phyloP scores from a whole-genome alignment of 1,140 invertebrate species.

The Pogonomyrmex barbatus region DNA sequence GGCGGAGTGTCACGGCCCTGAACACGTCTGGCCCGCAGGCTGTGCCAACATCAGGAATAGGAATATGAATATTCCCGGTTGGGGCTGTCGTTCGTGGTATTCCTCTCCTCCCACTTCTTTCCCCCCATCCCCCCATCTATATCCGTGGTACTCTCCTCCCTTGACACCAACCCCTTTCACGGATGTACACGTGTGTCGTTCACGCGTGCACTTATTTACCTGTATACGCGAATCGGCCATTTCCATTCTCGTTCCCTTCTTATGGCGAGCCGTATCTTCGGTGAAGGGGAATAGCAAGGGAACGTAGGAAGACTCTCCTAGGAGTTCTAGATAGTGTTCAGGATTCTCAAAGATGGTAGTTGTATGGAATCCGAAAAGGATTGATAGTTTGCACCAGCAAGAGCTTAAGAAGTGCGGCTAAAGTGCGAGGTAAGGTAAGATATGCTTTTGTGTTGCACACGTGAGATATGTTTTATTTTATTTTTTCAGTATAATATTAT shows the following conservation, averaged over 20 bases:
- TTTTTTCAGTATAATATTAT: background rate
- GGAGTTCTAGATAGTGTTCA: slow-evolving; percentile 58
- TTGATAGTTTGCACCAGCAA: slow-evolving; percentile 42
- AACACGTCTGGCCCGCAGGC: slow-evolving; percentile 66
- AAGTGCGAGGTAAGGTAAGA: slow-evolving; percentile 20
- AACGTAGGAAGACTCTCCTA: slow-evolving; percentile 63
- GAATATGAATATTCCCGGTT: slow-evolving; percentile 73
- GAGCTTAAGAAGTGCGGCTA: background rate
- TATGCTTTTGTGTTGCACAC: background rate
- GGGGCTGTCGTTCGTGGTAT: slow-evolving; percentile 59
- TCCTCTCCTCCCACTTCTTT: slow-evolving; percentile 27
- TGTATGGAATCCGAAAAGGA: slow-evolving; percentile 34
- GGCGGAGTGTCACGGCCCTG: slow-evolving; percentile 79
- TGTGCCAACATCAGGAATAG: slow-evolving; percentile 74
- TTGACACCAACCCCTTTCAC: slow-evolving; percentile 57
- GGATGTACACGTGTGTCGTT: slow-evolving; percentile 65
- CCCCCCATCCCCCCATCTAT: background rate
- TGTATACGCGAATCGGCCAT: slow-evolving; percentile 71
- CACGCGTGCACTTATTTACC: slow-evolving; percentile 72
- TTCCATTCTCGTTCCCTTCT: slow-evolving; percentile 70
- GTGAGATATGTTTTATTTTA: background rate
- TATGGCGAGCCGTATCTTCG: slow-evolving; percentile 63
- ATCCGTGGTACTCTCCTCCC: slow-evolving; percentile 42
- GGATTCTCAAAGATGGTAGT: slow-evolving; percentile 32
- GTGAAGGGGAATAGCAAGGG: slow-evolving; percentile 21